Evolutionary conservation across 2,797 vertebrate species (phyloP), one percentile per base, ranked within the genome.

Genomic region (Pipistrellus kuhlii): DNA sequence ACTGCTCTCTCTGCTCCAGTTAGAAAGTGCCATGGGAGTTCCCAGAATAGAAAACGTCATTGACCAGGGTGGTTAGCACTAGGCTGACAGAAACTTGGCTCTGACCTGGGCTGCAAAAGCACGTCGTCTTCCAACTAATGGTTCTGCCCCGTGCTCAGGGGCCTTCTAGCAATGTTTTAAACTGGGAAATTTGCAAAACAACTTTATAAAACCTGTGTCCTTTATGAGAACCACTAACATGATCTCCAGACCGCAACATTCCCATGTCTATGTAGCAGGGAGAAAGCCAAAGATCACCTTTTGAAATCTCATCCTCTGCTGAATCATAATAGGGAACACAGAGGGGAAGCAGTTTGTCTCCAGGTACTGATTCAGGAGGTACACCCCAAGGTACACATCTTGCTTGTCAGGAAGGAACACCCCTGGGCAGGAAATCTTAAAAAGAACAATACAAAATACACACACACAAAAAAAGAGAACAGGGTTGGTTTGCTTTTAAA

Each of bases 241-340:
- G 80, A 64, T n/a, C 38, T 64, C 73, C 38, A 91, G 72, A 87
- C 25, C 80, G 27, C 64, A 81, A 85, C 88, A 93, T 77, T 25
- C 62, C 3, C 59, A 69, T 69, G 57, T 86, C 62, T 53, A 11
- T 13, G 53, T 53, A 62, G 51, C 46, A 94, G 38, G 20, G 8
- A 83, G 35, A 32, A 95, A 95, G 62, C 64, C 30, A 87, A 87
- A 90, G 91, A 38, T 90, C 97, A 98, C 99, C 98, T 99, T 99
- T 97, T 99, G 98, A 98, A 99, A 99, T 38, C 91, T 98, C 96
- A 99, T 98, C 96, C 98, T 98, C 94, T 98, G 98, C 38, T 98
- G 96, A 96, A 99, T 98, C 41, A 97, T 92, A 76, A 99, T 96
- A 59, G 98, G 98, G 57, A 98, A 99, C 73, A 98, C 62, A 6